Evolutionary conservation across 1,140 invertebrate species (phyloP), one percentile per base, ranked within the genome.

Genomic region (Drosophila suzukii): DNA sequence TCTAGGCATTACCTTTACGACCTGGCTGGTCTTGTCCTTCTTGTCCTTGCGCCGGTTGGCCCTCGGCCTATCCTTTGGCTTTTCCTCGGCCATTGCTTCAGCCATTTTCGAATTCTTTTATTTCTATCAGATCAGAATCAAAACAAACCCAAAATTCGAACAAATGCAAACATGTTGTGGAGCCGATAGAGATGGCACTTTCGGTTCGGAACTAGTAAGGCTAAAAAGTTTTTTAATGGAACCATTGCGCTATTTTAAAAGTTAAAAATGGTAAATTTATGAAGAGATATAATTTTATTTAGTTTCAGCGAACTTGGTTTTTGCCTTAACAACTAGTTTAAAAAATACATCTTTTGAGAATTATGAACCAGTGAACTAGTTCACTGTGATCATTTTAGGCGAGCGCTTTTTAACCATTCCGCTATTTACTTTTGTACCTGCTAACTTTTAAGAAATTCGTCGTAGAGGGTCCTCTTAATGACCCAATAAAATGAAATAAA

Each of bases 1-100:
- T 24, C 8, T 20, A 13, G 20, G 15, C 20, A 13, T 5, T 80
- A 84, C 81, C 49, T 85, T 85, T 13, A 82, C 38, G 2, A 81
- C 46, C 12, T 75, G 62, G 30, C 49, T 78, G 2, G 55, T 17
- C 20, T 72, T 88, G 2, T 82, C 79, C 44, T 75, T 84, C 17
- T 59, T 84, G 6, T 84, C 81, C 36, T 59, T 76, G 1, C 81
- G 81, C 43, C 65, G 58, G 50, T 59, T 82, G 6, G 17, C 32
- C 36, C 72, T 62, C 0, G 58, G 39, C 41, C 75, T 88, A 7
- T 85, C 82, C 50, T 50, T 67, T 7, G 54, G 60, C 50, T 75
- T 62, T 41, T 84, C 61, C 30, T 84, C 72, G 12, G 61, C 53
- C 10, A 36, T 55, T 27, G 47, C 44, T 53, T 54, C 75, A 3